These are phyloP conservation scores for Rapana venosa DNA, from an alignment of 2,888 invertebrate genomes.

Conservation along the genomic window DNA sequence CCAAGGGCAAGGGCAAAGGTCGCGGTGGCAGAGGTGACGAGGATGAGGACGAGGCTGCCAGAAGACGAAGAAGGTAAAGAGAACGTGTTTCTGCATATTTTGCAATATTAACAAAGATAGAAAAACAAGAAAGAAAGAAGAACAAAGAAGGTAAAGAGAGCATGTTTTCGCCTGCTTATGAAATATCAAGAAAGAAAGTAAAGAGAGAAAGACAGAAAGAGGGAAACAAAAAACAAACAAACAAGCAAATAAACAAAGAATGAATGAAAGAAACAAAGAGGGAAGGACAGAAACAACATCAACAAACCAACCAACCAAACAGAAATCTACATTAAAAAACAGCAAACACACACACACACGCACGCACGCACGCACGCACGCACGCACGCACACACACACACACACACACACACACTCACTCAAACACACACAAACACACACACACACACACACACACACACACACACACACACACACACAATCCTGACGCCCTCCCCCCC, in stretches of 20 bases:
- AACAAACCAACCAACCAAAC: too few species aligned
- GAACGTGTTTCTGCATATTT: not conserved
- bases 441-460: slow-evolving; percentile 1
- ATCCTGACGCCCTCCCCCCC: too few species aligned
- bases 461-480: slow-evolving; percentile 1
- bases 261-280: too few species aligned
- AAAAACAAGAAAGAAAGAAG: not conserved
- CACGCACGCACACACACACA: not conserved
- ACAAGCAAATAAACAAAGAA: too few species aligned
- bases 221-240: too few species aligned
- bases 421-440: not conserved
- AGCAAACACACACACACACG: not conserved
- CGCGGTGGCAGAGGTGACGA: slow-evolving; percentile 36
- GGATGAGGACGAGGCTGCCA: slow-evolving; percentile 27
- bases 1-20: slow-evolving; percentile 20
- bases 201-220: too few species aligned
- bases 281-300: too few species aligned
- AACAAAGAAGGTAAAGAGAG: not conserved
- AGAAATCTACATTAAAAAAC: too few species aligned
- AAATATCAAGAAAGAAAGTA: too few species aligned
- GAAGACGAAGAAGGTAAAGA: slow-evolving; percentile 18
- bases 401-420: not conserved
- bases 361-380: not conserved
- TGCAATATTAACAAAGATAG: not conserved
- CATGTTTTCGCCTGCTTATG: not conserved